Base-by-base conservation (phyloP, 1,140 invertebrate species). In the Drosophila albomicans region DNA sequence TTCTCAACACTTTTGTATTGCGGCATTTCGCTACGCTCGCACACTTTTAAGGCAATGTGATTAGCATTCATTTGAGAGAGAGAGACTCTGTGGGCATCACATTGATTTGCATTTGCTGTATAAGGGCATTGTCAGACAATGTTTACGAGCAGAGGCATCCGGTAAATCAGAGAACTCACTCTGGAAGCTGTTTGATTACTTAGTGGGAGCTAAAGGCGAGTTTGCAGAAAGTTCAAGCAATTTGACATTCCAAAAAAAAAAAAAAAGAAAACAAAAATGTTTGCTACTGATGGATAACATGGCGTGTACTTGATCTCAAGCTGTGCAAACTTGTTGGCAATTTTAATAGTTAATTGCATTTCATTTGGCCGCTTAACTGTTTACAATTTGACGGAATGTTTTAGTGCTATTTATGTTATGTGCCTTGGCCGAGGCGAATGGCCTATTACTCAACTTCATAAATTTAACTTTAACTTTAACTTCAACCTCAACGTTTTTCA, bases 361-460 rank as follows among this genome's bases (percentile, higher is more conserved):
- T 54, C 38, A 59, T 51, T 52, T 67, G n/a, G 48, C 46, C 54
- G 28, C 15, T 68, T 63, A 8, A 38, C 43, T 20, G 16, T 25
- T 59, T n/a, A 16, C 38, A 49, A 54, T 56, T 45, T 69, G 61
- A 52, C 13, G 43, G 49, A 11, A 38, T 20, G 16, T 54, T 51
- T 69, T 70, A 32, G 13, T 13, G 51, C 28, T 38, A 32, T 16
- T 63, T 51, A 3, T 25, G 3, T 3, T 25, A 25, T 41, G 61
- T 15, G 51, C 28, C 28, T 38, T 11, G 25, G 38, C 13, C 25
- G 64, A 46, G 56, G n/a, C 54, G 32, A 68, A 52, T 68, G 16
- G 61, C 48, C 61, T 61, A 76, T 64, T 57, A 52, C 85, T 67
- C 66, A 88, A 75, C 58, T 70, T 57, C 61, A 65, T 45, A 48